Evolutionary conservation across 2,888 invertebrate species (phyloP), one percentile per base, ranked within the genome.

Genomic region (Phyllotreta cruciferae): DNA sequence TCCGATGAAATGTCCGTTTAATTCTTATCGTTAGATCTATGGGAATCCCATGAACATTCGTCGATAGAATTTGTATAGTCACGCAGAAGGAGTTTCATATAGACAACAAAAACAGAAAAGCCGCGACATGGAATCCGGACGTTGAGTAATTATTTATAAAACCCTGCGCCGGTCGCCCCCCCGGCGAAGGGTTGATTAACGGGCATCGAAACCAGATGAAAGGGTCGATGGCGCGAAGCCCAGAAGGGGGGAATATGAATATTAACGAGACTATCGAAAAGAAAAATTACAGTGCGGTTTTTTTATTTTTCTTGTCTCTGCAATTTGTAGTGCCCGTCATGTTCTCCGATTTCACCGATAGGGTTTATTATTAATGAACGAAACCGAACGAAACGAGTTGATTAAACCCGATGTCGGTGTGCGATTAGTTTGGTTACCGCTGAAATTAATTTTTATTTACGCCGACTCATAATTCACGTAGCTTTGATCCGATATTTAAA

Each of bases 151-250:
- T 44, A 44, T 44, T 44, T 44, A 13, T 44, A 44, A 24, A 24
- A 44, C 44, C 55, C 35, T 47, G 34, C 55, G 14, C 36, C 60
- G 53, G 36, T 60, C 58, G 14, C 62, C 47, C 62, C 47, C 52
- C 45, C 35, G 53, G 36, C 56, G 36, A 60, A 52, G 57, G 55
- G 42, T 60, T 63, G 64, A 67, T 67, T 67, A 64, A 62, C 57
- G 42, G 24, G 45, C 64, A 62, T 66, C 64, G 58, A 52, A 54
- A 61, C 55, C 56, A 58, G 60, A 66, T 64, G 62, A 64, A 64
- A 62, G 56, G 56, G 58, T 62, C 61, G 57, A 56, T 62, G 56
- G 55, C 50, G 47, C 34, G 56, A 50, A 54, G 55, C 55, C 50
- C 50, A 49, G 41, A 62, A 56, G 53, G 63, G 62, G 42, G 53